These are phyloP conservation scores for Oasisia sp. DNA, from an alignment of 2,888 invertebrate genomes.

Conservation along the genomic window DNA sequence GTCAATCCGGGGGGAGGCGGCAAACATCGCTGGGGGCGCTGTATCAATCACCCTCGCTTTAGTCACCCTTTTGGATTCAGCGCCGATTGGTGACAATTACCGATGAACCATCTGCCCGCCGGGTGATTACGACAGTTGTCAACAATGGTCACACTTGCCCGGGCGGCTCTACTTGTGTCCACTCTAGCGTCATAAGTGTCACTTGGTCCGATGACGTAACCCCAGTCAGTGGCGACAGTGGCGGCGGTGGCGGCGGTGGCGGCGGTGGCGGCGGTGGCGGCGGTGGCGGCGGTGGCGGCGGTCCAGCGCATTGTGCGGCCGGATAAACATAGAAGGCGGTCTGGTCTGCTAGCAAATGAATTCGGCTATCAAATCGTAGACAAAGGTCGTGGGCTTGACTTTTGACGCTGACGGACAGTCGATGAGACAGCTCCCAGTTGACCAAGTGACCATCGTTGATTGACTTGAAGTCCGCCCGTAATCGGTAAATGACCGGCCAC, in stretches of 20 bases:
- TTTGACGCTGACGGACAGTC: neutral
- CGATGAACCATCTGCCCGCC: neutral
- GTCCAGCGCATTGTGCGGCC: neutral
- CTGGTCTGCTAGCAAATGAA: neutral
- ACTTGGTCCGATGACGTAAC: neutral
- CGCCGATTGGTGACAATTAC: slow-evolving; percentile 13
- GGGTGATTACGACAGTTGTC: neutral
- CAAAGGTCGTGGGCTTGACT: neutral
- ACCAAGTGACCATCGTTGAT: slow-evolving; percentile 17
- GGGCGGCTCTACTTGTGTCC: neutral
- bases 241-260: neutral
- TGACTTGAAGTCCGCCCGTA: neutral
- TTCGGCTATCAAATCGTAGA: neutral
- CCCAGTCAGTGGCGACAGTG: neutral
- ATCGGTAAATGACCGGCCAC: neutral
- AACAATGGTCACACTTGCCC: slow-evolving; percentile 13
- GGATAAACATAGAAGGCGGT: neutral
- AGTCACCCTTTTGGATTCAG: neutral
- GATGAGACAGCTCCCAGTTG: slow-evolving; percentile 17
- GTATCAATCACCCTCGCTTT: slow-evolving; percentile 7
- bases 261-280: neutral
- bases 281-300: neutral
- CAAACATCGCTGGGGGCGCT: neutral
- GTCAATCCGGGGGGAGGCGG: neutral
- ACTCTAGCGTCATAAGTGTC: slow-evolving; percentile 13